Evolutionary conservation across 2,888 invertebrate genomes (phyloP).

Genomic region (Maniola hyperantus): DNA sequence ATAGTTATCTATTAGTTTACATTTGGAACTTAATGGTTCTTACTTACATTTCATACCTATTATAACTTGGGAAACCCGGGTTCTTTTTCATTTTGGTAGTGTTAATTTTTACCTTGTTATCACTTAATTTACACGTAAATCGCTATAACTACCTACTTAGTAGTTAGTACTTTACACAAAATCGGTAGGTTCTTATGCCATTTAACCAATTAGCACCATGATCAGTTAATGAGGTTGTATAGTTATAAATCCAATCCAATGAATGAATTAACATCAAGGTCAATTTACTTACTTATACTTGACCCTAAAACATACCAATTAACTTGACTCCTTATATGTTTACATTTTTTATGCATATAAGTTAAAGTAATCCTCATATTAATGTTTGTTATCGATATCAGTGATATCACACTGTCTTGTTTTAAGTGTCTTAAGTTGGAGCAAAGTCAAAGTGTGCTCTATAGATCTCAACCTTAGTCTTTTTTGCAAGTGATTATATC

Average conservation of each 20-base stretch:
- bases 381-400: too few relatives aligned
- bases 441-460: too few relatives aligned
- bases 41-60: too few relatives aligned
- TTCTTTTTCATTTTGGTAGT: too few relatives aligned
- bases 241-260: constrained; percentile 4
- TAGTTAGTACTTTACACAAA: neutral
- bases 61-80: too few relatives aligned
- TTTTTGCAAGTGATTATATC: too few relatives aligned
- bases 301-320: constrained; percentile 39
- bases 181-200: neutral
- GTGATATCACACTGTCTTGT: too few relatives aligned
- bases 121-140: neutral
- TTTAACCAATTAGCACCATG: neutral
- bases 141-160: neutral
- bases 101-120: neutral
- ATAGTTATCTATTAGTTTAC: too few relatives aligned
- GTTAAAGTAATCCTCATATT: neutral
- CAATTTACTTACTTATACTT: constrained; percentile 26
- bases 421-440: too few relatives aligned
- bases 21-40: too few relatives aligned
- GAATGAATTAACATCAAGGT: constrained; percentile 12
- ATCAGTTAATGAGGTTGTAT: neutral
- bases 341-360: neutral
- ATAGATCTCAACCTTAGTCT: too few relatives aligned
- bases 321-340: constrained; percentile 23